A percentile compares a stretch with the other conserved stretches of the same genome.
Evolutionary conservation across 2,888 invertebrate genomes (phyloP).

Genomic region (Amphipyra berbera): DNA sequence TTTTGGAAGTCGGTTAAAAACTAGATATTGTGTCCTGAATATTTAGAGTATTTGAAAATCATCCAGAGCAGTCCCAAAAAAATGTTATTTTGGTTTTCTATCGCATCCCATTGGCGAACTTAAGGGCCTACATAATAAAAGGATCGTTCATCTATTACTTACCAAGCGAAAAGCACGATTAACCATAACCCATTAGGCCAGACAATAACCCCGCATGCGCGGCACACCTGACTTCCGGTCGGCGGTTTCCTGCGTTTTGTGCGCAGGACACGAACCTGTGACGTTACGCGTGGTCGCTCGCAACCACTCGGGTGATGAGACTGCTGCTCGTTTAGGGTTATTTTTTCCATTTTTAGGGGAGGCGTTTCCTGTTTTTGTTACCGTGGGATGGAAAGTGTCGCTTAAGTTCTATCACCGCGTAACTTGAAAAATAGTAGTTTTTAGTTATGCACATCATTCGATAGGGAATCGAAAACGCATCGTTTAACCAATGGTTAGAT

Average conservation of each 20-base stretch:
- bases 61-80: too few relatives aligned
- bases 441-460: too few relatives aligned
- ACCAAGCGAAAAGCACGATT: slow-evolving; percentile 34
- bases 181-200: slow-evolving; percentile 43
- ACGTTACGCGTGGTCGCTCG: slow-evolving; percentile 68
- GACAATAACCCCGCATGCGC: slow-evolving; percentile 51
- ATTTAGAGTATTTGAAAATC: too few relatives aligned
- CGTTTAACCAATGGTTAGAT: too few relatives aligned
- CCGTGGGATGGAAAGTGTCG: background rate
- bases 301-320: slow-evolving; percentile 34
- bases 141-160: slow-evolving; percentile 3
- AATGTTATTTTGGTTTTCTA: too few relatives aligned
- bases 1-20: too few relatives aligned
- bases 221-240: slow-evolving; percentile 79
- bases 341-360: slow-evolving; percentile 12
- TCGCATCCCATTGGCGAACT: too few relatives aligned
- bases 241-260: slow-evolving; percentile 79
- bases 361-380: slow-evolving; percentile 9
- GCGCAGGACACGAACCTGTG: slow-evolving; percentile 71
- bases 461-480: too few relatives aligned
- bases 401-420: too few relatives aligned
- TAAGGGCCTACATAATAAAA: background rate
- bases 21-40: too few relatives aligned
- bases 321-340: background rate
- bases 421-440: too few relatives aligned